Base-by-base conservation (phyloP, 2,797 vertebrate species). In the Columba guinea region DNA sequence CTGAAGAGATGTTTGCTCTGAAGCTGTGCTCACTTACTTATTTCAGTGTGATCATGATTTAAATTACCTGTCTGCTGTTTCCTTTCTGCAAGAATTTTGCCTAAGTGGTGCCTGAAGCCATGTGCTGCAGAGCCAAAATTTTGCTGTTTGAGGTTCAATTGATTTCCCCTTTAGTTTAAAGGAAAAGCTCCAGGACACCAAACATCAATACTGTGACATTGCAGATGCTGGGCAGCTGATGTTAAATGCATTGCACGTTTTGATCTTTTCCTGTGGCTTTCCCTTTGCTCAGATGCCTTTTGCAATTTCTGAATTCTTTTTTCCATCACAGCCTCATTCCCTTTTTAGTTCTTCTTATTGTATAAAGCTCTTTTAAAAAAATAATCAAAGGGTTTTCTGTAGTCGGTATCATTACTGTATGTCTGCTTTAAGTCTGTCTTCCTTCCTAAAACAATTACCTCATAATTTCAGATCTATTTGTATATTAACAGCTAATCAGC, bases 201-300 rank as follows among this genome's bases (percentile, higher is more conserved):
- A 84, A 91, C 83, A 92, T 96, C 95, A 97, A 90, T 96, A 84
- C 84, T 58, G 83, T 93, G 89, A 95, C 95, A 90, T 75, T 91
- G 95, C 80, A 91, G 93, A 70, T 76, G 74, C 87, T 80, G 91
- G 87, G 83, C 77, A 94, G 91, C 77, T 88, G 83, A 76, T 91
- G 85, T 58, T 94, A 90, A 94, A 96, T 90, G 95, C 77, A 48
- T 58, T 63, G 70, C 91, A 94, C 52, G 4, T 94, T 94, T 89
- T 30, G 49, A 80, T 87, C 56, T 76, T 75, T 94, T 91, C 77
- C 85, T 84, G 70, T 94, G 39, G 89, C 78, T 91, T 93, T 92
- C 32, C 52, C 55, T 71, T 74, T 89, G 52, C 80, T 94, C 39
- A 68, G 52, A 59, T n/a, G 35, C 67, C 70, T 95, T 94, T 77